Evolutionary conservation across 2,888 invertebrate species (phyloP), one percentile per base, ranked within the genome.

Genomic region (Cloeon dipterum): DNA sequence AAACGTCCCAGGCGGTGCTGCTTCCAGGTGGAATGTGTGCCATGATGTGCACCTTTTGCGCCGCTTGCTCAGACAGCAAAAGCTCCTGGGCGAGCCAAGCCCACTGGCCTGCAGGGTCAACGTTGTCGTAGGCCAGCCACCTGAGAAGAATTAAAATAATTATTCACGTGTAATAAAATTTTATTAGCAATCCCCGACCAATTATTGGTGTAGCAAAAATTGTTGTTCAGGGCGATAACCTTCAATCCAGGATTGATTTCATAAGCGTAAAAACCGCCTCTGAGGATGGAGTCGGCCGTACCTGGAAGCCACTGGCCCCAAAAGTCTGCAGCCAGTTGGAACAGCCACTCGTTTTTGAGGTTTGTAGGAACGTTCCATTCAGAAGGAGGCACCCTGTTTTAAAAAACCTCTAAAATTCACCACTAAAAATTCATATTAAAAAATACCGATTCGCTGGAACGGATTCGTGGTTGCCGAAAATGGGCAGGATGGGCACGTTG

Each of bases 381-480:
- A n/a, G n/a, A n/a, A n/a, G n/a, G n/a, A n/a, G n/a, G n/a, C n/a
- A n/a, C n/a, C n/a, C n/a, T n/a, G n/a, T n/a, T n/a, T n/a, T n/a
- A n/a, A n/a, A n/a, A n/a, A n/a, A n/a, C n/a, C n/a, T n/a, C n/a
- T n/a, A n/a, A n/a, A n/a, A n/a, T n/a, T n/a, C n/a, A n/a, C n/a
- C n/a, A n/a, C n/a, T n/a, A n/a, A n/a, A n/a, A n/a, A n/a, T n/a
- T n/a, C n/a, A n/a, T n/a, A n/a, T n/a, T n/a, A n/a, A n/a, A n/a
- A n/a, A n/a, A n/a, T n/a, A 88, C 86, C 72, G 67, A 57, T 88
- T 82, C 5, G 77, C 58, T 2, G 89, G 88, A 47, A 76, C 71
- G 37, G 77, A 66, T 56, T 86, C 86, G 45, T 88, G 86, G 53
- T 88, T 88, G 19, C 85, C 86, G 40, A 83, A 55, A 11, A 70